Evolutionary conservation across 2,113 vertebrate species (phyloP).

Genomic region (Fulica atra): DNA sequence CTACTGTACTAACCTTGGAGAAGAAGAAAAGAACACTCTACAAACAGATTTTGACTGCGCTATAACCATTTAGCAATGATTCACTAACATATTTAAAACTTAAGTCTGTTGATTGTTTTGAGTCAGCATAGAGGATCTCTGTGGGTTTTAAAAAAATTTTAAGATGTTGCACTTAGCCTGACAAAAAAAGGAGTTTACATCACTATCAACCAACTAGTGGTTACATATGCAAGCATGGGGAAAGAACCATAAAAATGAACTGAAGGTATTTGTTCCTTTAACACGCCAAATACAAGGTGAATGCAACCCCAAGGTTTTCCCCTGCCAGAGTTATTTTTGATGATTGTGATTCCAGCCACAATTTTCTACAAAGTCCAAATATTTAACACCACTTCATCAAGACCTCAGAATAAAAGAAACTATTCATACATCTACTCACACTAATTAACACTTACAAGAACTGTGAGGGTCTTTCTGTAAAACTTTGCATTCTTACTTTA

Average conservation of each 20-base stretch:
- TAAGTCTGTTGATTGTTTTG: background rate
- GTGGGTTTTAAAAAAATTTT: background rate
- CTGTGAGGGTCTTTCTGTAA: background rate
- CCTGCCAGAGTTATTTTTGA: background rate
- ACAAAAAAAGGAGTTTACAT: background rate
- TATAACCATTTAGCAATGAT: background rate
- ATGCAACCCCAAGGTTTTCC: background rate
- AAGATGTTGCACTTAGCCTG: background rate
- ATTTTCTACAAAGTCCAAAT: background rate
- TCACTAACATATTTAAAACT: background rate
- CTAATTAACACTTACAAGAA: constrained; percentile 26
- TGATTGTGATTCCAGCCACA: background rate
- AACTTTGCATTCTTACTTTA: background rate
- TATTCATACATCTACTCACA: background rate
- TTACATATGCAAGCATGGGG: background rate
- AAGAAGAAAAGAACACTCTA: background rate
- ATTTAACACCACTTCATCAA: background rate
- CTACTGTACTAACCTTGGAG: background rate
- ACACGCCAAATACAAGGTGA: background rate
- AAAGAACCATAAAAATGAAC: background rate
- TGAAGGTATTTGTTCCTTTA: background rate
- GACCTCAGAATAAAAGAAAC: background rate
- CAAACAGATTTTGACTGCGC: background rate
- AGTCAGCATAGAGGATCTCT: background rate
- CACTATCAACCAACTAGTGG: background rate